Evolutionary conservation across 1,140 invertebrate species (phyloP), one percentile per base, ranked within the genome.

Genomic region (Plectus sambesii): DNA sequence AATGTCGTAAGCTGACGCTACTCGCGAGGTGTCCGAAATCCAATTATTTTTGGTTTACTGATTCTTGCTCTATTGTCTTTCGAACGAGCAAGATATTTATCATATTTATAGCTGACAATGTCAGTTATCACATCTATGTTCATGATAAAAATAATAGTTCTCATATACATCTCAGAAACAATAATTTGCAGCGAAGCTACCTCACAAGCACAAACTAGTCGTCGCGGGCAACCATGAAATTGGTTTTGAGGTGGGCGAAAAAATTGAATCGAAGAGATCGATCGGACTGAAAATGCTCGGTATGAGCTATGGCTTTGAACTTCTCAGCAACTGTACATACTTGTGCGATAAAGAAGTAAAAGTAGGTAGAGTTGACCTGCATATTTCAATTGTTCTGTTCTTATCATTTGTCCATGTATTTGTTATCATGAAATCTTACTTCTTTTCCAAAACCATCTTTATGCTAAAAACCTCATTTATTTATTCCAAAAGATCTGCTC

Each of bases 191-290:
- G 80, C 76, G 47, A 75, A 71, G 44, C 71, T 86, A 58, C 82
- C 83, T 20, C 84, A 88, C 63, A 81, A 80, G 62, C 73, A 84
- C 59, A 88, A 88, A 72, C 77, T 88, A 51, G 82, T 87, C 0
- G 87, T 88, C 62, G 83, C 84, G 45, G 85, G 85, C 35, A 88
- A 88, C 72, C 85, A 88, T 72, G 85, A 88, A 62, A 70, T 86
- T 4, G 84, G 82, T 59, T 85, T 87, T 68, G 84, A 87, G 46
- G 59, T 64, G 39, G 65, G 59, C 15, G 59, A 61, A 29, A 61
- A 61, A 23, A 30, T 57, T 23, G 19, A 25, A 4, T 22, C 35
- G 26, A 25, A 37, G 23, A 48, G 12, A 17, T 25, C 4, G 35
- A 23, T 6, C 2, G 62, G 56, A 2, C 48, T 64, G 8, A 56